Percentiles rank a stretch among this genome's conserved stretches.
These are phyloP conservation scores for Hydractinia symbiolongicarpus DNA, from an alignment of 30 jellyfish, hydroid and myxozoan species.

Conservation along the genomic window DNA sequence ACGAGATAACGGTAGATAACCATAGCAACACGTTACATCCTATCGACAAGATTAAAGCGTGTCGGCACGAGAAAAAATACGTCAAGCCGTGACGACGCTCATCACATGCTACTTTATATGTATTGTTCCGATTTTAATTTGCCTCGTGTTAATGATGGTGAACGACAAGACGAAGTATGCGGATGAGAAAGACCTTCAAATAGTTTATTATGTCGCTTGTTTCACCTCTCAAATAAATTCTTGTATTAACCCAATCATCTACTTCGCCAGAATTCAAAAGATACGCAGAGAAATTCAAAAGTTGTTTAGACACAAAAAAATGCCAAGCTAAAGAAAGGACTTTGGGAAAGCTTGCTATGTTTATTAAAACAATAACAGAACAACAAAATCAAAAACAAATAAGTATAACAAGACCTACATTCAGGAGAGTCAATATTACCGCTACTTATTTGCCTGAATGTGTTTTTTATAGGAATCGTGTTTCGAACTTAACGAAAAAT, in stretches of 20 bases:
- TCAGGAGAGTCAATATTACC: too few relatives aligned
- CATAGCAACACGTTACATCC: not conserved
- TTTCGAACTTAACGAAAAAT: too few relatives aligned
- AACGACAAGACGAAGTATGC: not conserved
- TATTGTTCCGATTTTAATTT: not conserved
- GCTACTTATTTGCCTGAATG: too few relatives aligned
- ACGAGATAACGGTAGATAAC: not conserved
- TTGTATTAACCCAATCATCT: slow-evolving; percentile 60
- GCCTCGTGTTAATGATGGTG: slow-evolving; percentile 13
- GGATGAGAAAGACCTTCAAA: not conserved
- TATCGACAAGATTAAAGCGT: not conserved
- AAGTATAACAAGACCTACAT: too few relatives aligned
- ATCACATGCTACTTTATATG: slow-evolving; percentile 17
- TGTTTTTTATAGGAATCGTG: too few relatives aligned
- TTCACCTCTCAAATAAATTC: slow-evolving; percentile 39
- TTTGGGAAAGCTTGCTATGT: too few relatives aligned
- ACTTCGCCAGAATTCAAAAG: slow-evolving; percentile 55
- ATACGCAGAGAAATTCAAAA: slow-evolving; percentile 38
- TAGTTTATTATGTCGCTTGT: slow-evolving; percentile 1
- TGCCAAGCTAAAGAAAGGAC: not conserved
- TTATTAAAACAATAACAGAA: too few relatives aligned
- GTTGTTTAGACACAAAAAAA: not conserved
- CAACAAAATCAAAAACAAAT: too few relatives aligned
- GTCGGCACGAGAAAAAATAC: not conserved
- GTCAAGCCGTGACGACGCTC: slow-evolving; percentile 15